phyloP scores from a whole-genome alignment of 2,888 invertebrate species.

The Apantesis nais region DNA sequence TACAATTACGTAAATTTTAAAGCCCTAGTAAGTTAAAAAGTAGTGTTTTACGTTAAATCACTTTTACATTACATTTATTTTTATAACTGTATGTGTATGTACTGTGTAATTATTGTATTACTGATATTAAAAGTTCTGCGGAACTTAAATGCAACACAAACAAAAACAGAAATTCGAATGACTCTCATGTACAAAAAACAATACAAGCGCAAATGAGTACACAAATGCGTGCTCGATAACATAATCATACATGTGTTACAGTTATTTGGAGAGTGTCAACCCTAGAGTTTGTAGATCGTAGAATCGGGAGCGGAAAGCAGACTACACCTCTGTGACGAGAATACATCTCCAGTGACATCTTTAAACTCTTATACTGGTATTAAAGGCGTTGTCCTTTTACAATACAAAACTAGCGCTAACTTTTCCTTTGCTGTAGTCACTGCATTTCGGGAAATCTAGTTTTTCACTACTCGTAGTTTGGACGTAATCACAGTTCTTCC shows the following conservation, averaged over 20 bases:
- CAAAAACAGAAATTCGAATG: neutral
- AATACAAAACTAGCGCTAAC: slow-evolving; percentile 35
- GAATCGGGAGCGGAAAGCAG: slow-evolving; percentile 44
- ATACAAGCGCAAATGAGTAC: neutral
- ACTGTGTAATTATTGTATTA: too few relatives aligned
- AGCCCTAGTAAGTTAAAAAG: neutral
- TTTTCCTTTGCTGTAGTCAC: slow-evolving; percentile 25
- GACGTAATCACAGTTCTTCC: neutral
- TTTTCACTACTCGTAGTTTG: slow-evolving; percentile 10
- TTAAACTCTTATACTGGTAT: slow-evolving; percentile 43
- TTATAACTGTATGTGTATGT: too few relatives aligned
- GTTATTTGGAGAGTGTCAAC: slow-evolving; percentile 27
- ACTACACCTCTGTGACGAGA: slow-evolving; percentile 45
- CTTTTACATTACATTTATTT: neutral
- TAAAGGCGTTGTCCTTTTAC: slow-evolving; percentile 47
- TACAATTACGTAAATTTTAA: too few relatives aligned
- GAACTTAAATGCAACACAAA: neutral
- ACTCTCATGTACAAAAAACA: neutral
- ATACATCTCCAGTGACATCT: slow-evolving; percentile 45
- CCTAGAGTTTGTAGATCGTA: slow-evolving; percentile 37
- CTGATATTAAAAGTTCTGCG: too few relatives aligned
- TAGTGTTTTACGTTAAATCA: neutral
- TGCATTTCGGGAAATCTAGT: slow-evolving; percentile 15
- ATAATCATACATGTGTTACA: neutral
- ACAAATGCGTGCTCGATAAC: neutral